Percentiles rank a stretch among this genome's conserved stretches.
phyloP scores from a whole-genome alignment of 2,113 vertebrate species.

The Apodemus speciosus region DNA sequence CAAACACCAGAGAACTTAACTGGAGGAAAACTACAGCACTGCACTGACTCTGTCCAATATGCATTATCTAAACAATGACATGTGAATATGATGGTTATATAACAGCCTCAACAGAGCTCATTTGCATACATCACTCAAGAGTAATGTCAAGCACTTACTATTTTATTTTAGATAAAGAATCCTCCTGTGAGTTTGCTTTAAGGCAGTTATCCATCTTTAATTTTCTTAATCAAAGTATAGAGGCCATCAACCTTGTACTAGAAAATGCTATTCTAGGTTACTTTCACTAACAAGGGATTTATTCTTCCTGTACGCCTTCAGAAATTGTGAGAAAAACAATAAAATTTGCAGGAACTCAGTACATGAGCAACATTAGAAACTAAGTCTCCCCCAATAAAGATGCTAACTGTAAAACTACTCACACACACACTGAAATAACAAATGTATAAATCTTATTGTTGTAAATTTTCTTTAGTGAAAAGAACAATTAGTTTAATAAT shows the following conservation, averaged over 20 bases:
- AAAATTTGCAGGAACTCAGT: not conserved
- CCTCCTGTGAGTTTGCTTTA: not conserved
- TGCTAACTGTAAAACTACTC: not conserved
- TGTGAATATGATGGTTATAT: not conserved
- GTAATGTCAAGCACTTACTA: not conserved
- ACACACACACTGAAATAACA: not conserved
- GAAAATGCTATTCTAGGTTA: conserved; percentile 5
- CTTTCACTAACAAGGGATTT: conserved; percentile 2
- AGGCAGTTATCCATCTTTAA: not conserved
- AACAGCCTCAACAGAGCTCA: not conserved
- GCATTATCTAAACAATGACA: conserved; percentile 13
- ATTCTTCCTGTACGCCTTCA: not conserved
- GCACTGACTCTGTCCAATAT: not conserved
- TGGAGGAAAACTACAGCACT: not conserved
- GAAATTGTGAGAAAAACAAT: not conserved
- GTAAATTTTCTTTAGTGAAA: not conserved
- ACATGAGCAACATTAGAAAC: not conserved
- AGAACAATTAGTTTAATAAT: conserved; percentile 12
- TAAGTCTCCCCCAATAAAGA: not conserved
- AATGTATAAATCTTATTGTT: not conserved
- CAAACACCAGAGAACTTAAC: not conserved
- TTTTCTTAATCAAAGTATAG: conserved; percentile 36
- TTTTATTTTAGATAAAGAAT: not conserved
- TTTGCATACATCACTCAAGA: not conserved
- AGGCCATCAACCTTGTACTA: not conserved